Percentiles rank a stretch among this genome's conserved stretches.
Conservation (phyloP, 2,888 invertebrate genomes). For the Andrena haemorrhoa region DNA sequence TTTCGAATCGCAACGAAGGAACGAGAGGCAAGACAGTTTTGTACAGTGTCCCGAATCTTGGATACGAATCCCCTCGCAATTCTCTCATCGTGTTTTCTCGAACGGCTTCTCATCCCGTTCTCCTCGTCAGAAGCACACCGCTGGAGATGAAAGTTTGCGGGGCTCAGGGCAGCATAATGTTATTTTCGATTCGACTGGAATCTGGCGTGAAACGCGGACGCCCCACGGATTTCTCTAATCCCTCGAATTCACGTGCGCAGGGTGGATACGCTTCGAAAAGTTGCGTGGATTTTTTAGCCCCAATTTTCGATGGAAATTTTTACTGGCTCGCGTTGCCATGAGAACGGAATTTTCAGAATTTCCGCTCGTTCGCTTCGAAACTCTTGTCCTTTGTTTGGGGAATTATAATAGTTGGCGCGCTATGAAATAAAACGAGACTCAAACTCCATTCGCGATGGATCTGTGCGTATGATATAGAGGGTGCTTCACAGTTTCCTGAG, state of each 20-base stretch:
- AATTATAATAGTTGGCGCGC: no score
- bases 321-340: no score
- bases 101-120: background rate
- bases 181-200: background rate
- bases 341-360: no score
- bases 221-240: background rate
- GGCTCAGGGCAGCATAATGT: background rate
- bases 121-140: background rate
- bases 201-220: background rate
- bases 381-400: no score
- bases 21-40: slow-evolving; percentile 28
- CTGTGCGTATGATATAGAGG: no score
- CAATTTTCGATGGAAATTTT: no score
- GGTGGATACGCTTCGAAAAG: no score
- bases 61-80: slow-evolving; percentile 8
- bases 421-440: no score
- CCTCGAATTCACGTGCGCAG: background rate
- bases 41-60: background rate
- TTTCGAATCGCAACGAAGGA: slow-evolving; percentile 42
- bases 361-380: no score
- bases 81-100: background rate
- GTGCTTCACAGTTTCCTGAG: no score
- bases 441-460: no score
- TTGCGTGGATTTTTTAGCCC: no score
- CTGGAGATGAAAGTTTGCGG: background rate